Evolutionary conservation across 53 echinoderm and acorn worm genomes (phyloP).

Genomic region (Stichopus horrens): DNA sequence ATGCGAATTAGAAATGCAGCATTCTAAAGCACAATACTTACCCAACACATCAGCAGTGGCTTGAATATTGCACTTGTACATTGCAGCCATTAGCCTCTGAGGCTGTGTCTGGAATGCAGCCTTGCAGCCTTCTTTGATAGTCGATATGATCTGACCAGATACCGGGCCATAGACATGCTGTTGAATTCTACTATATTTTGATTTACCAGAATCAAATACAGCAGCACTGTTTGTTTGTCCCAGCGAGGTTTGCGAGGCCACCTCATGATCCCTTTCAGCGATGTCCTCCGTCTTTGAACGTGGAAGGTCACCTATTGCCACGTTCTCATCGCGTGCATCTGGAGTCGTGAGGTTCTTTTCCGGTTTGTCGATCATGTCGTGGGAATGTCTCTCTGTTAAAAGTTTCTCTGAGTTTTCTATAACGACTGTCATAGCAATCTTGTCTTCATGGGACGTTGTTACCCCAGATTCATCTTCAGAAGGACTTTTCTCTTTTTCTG

Average conservation of each 20-base stretch:
- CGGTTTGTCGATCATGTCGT: too few species aligned
- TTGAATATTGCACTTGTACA: slow-evolving; percentile 98
- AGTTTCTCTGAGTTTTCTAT: too few species aligned
- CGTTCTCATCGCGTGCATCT: not conserved
- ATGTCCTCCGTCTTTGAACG: too few species aligned
- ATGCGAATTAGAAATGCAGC: too few species aligned
- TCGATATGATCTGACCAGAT: slow-evolving; percentile 97
- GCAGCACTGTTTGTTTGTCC: too few species aligned
- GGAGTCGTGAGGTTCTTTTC: not conserved
- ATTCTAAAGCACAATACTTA: slow-evolving; percentile 23
- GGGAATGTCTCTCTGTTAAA: too few species aligned
- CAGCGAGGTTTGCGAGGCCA: too few species aligned
- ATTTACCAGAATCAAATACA: not conserved
- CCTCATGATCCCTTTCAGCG: too few species aligned
- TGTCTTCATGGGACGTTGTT: not conserved
- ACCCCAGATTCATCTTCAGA: not conserved
- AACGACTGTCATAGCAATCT: too few species aligned
- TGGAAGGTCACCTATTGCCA: too few species aligned
- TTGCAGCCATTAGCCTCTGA: slow-evolving; percentile 92
- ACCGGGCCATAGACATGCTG: slow-evolving; percentile 75
- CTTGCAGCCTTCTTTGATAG: slow-evolving; percentile 86
- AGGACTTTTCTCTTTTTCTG: too few species aligned
- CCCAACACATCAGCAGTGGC: slow-evolving; percentile 93
- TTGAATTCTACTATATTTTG: slow-evolving; percentile 10
- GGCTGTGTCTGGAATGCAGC: slow-evolving; percentile 83